phyloP scores from a whole-genome alignment of 2,797 vertebrate genomes.

The Pseudochirops cupreus region DNA sequence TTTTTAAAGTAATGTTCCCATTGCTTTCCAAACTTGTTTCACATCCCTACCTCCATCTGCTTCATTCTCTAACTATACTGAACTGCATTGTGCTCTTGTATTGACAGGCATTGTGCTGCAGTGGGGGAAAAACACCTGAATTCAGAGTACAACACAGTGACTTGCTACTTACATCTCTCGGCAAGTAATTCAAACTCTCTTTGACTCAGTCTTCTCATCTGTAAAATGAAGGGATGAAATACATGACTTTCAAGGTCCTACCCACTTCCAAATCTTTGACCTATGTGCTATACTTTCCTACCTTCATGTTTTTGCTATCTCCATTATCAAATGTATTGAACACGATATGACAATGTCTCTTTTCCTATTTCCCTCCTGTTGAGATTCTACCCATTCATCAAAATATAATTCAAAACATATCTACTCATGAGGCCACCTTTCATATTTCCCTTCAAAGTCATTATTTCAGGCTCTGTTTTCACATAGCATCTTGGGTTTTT shows the following conservation, averaged over 20 bases:
- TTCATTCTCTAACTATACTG: too few species aligned
- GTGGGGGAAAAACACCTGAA: neutral
- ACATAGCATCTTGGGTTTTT: too few species aligned
- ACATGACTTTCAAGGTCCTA: too few species aligned
- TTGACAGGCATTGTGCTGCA: neutral
- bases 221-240: neutral
- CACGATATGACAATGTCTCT: neutral
- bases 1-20: conserved; percentile 7
- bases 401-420: neutral
- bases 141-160: neutral
- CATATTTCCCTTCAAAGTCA: too few species aligned
- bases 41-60: too few species aligned
- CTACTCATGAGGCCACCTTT: neutral
- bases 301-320: neutral
- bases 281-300: neutral
- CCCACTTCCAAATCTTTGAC: neutral
- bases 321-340: neutral
- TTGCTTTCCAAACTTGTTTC: neutral
- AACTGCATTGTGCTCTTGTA: too few species aligned
- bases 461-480: too few species aligned
- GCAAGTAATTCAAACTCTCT: neutral
- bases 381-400: neutral
- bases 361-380: neutral
- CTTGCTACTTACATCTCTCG: neutral
- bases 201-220: neutral